Evolutionary conservation across 2,113 vertebrate species (phyloP).

Genomic region (Macroglossus sobrinus): DNA sequence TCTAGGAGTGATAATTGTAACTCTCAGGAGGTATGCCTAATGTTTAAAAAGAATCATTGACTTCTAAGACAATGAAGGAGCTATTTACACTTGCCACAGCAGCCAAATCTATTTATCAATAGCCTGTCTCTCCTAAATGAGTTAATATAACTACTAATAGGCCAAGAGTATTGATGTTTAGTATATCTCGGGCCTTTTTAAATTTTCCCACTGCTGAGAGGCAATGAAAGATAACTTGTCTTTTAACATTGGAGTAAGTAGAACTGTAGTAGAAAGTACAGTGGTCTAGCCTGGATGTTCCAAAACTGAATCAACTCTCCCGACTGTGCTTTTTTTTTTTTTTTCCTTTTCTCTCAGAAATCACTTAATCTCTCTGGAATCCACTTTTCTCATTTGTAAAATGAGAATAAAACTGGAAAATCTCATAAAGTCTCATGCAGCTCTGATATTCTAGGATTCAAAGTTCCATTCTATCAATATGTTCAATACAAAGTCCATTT

Average conservation of each 20-base stretch:
- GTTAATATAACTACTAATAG: conserved; percentile 59
- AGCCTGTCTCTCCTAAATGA: conserved; percentile 48
- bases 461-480: neutral
- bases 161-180: conserved; percentile 53
- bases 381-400: conserved; percentile 7
- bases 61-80: conserved; percentile 68
- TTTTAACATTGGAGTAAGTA: neutral
- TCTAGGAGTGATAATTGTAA: conserved; percentile 68
- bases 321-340: neutral
- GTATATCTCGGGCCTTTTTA: conserved; percentile 13
- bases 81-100: conserved; percentile 49
- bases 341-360: neutral
- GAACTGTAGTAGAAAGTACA: neutral
- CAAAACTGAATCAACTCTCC: neutral
- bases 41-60: conserved; percentile 59
- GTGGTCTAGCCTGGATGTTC: neutral
- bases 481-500: neutral
- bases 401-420: neutral
- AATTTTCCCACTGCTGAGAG: conserved; percentile 48
- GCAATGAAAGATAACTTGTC: conserved; percentile 42
- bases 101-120: conserved; percentile 69
- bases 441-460: neutral
- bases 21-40: conserved; percentile 60
- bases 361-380: neutral
- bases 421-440: neutral